Evolutionary conservation across 2,113 vertebrate genomes (phyloP).

Genomic region (Rhombomys opimus): DNA sequence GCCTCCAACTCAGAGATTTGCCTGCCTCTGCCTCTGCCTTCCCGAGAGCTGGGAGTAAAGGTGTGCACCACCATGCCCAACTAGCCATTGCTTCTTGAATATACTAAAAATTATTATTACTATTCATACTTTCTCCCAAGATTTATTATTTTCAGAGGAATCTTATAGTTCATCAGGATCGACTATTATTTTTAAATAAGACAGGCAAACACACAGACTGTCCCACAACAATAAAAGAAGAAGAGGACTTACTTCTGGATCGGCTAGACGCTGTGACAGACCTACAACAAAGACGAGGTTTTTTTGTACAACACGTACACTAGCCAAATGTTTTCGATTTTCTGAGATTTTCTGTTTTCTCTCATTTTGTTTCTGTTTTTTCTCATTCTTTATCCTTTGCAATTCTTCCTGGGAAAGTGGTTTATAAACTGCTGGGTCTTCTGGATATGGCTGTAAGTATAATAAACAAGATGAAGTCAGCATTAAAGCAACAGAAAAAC

Average conservation of each 20-base stretch:
- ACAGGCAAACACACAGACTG: conserved; percentile 19
- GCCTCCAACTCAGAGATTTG: background rate
- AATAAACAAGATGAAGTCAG: conserved; percentile 64
- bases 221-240: conserved; percentile 27
- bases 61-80: background rate
- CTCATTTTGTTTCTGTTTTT: conserved; percentile 99
- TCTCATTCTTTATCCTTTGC: conserved; percentile 99
- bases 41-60: background rate
- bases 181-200: conserved; percentile 41
- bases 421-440: conserved; percentile 99
- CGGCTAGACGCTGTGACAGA: conserved; percentile 96
- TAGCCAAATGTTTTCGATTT: conserved; percentile 99
- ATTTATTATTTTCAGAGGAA: conserved; percentile 49
- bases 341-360: conserved; percentile 99
- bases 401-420: conserved; percentile 99
- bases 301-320: conserved; percentile 98
- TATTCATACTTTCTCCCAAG: conserved; percentile 41
- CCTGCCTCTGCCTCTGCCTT: background rate
- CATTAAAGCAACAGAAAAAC: conserved; percentile 52
- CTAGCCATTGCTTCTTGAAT: background rate
- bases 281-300: conserved; percentile 99
- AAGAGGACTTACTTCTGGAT: conserved; percentile 93
- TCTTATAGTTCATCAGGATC: background rate
- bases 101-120: conserved; percentile 22
- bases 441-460: conserved; percentile 95